Conservation (phyloP, 2,888 invertebrate species). For the Platypus cylindrus region DNA sequence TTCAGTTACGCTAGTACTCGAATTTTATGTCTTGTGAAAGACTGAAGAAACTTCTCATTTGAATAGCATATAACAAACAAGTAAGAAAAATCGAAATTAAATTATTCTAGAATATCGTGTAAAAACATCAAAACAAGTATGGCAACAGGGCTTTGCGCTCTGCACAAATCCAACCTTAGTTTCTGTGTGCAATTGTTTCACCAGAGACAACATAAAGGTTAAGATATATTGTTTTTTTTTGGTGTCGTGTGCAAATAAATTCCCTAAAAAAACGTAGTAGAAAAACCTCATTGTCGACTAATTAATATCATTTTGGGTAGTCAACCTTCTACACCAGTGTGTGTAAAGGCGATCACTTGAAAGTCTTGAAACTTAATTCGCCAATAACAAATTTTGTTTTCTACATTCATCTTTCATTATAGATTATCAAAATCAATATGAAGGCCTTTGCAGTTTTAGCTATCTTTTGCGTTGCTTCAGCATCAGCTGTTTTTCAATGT, state of each 20-base stretch:
- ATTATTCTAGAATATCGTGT: no score
- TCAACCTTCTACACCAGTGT: slow-evolving; percentile 83
- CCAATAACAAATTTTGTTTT: background rate
- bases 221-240: slow-evolving; percentile 9
- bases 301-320: slow-evolving; percentile 25
- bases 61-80: no score
- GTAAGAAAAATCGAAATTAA: no score
- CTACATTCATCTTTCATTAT: background rate
- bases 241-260: slow-evolving; percentile 24
- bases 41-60: no score
- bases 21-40: no score
- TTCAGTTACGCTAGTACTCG: no score
- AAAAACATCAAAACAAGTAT: no score
- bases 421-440: slow-evolving; percentile 9
- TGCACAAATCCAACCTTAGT: slow-evolving; percentile 3
- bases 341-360: slow-evolving; percentile 83
- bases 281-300: slow-evolving; percentile 6
- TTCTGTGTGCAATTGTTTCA: slow-evolving; percentile 7
- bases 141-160: slow-evolving; percentile 4
- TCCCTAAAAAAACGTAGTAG: slow-evolving; percentile 14
- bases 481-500: slow-evolving; percentile 51
- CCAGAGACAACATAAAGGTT: slow-evolving; percentile 9
- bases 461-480: slow-evolving; percentile 31
- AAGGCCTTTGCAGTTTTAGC: slow-evolving; percentile 15
- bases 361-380: slow-evolving; percentile 6